Conservation (phyloP, 2,888 invertebrate species). For the Sinohyriopsis cumingii region DNA sequence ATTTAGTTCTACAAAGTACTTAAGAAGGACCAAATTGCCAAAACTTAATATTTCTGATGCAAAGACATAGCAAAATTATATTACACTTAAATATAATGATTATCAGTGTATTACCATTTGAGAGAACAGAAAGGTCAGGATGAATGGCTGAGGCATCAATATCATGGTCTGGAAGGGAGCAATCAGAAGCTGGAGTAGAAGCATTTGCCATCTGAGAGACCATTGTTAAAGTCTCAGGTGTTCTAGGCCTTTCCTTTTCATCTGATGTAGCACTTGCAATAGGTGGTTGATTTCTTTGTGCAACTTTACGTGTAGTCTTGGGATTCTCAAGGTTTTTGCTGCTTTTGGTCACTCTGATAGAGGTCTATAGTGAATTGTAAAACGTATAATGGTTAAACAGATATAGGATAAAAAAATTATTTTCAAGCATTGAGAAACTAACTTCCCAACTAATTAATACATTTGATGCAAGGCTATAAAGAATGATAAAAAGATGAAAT, state of each 20-base stretch:
- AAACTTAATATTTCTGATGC: too few species aligned
- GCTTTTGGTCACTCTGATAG: conserved; percentile 19
- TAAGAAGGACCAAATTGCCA: too few species aligned
- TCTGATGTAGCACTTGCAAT: background rate
- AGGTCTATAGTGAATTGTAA: conserved; percentile 12
- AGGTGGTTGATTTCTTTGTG: background rate
- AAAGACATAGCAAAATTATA: too few species aligned
- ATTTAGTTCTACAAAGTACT: too few species aligned
- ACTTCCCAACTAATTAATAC: conserved; percentile 20
- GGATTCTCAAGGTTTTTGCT: conserved; percentile 22
- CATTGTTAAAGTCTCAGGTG: conserved; percentile 39
- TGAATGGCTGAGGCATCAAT: conserved; percentile 62
- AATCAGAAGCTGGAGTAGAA: conserved; percentile 58
- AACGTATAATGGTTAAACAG: background rate
- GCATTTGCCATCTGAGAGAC: conserved; percentile 45
- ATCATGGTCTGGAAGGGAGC: conserved; percentile 44
- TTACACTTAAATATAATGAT: too few species aligned
- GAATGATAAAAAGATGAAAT: too few species aligned
- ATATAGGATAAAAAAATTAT: background rate
- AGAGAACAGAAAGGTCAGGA: conserved; percentile 44
- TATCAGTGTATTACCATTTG: too few species aligned
- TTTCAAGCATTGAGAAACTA: background rate
- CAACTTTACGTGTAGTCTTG: background rate
- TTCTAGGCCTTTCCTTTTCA: conserved; percentile 18
- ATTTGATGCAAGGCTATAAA: conserved; percentile 1